Evolutionary conservation across 2,113 vertebrate genomes (phyloP).

Genomic region (Peromyscus polionotus): DNA sequence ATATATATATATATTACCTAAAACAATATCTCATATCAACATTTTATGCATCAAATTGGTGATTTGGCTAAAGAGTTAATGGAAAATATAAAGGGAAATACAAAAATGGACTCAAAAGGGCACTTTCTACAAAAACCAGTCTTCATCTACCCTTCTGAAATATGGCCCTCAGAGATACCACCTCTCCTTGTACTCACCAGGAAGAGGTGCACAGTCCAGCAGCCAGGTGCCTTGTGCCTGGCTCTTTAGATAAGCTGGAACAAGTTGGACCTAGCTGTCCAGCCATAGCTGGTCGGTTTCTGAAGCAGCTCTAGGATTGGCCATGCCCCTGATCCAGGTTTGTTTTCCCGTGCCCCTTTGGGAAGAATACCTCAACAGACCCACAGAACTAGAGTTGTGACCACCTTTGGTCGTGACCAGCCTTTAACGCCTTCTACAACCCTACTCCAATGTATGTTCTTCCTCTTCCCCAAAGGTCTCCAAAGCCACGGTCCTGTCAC

Average conservation of each 20-base stretch:
- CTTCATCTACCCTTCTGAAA: background rate
- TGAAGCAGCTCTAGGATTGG: background rate
- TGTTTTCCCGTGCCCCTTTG: background rate
- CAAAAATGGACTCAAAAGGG: background rate
- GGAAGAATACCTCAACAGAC: background rate
- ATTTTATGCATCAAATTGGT: background rate
- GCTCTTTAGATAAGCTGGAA: background rate
- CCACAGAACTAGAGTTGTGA: background rate
- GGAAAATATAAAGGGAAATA: background rate
- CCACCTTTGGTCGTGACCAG: background rate
- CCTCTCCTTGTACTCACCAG: background rate
- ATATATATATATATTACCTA: background rate
- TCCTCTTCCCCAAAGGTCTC: background rate
- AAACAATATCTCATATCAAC: background rate
- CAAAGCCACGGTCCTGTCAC: background rate
- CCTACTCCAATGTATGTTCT: background rate
- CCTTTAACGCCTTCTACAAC: background rate
- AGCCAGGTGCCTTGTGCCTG: background rate
- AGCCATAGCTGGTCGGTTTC: background rate
- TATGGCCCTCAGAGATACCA: fast-evolving
- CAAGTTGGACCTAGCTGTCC: background rate
- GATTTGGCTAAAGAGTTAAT: background rate
- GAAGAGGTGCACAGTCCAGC: background rate
- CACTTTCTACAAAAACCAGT: background rate
- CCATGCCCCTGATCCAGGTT: background rate